Evolutionary conservation across 2,797 vertebrate species (phyloP), one percentile per base, ranked within the genome.

Genomic region (Zenarchopterus dispar): DNA sequence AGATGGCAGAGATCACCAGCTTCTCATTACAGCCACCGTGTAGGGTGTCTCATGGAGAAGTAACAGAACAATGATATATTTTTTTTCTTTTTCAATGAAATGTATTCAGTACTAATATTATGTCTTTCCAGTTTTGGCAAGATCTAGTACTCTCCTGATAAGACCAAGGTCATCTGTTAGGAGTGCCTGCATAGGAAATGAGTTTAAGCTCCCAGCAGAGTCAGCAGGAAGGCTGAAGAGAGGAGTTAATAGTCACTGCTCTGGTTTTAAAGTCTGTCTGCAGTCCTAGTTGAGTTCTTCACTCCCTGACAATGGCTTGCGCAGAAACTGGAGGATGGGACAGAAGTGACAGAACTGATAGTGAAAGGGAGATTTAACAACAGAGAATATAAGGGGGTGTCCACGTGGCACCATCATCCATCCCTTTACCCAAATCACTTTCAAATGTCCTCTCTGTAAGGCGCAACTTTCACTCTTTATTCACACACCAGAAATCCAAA

Each of bases 161-260:
- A 89, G 78, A 84, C 88, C 89, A 91, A 90, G 89, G 91, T 92
- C 88, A 91, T 92, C 81, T 84, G 89, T 85, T 89, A 82, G 84
- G 80, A 86, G 82, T 80, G 84, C 82, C 84, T 88, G 85, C 84
- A 88, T 89, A 81, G 75, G 72, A 75, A 87, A 90, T 88, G 73
- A 88, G 80, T 23, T 18, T 43, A 24, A 64, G 77, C 80, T 89
- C 84, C 80, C 83, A 77, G 83, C 77, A 87, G 84, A 87, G 77
- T 88, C 84, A 87, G 85, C 79, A 86, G 78, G 82, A 77, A 75
- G 73, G 77, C 77, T 61, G 52, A 45, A 70, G 72, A 85, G 76
- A 80, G 61, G 78, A 87, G 84, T 84, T 88, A 82, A 86, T 78
- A 73, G 83, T 84, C 64, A 42, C 59, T 15, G 55, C 68, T 76